Evolutionary conservation across 30 jellyfish, hydroid and myxozoan genomes (phyloP).

Genomic region (Rhopilema esculentum): DNA sequence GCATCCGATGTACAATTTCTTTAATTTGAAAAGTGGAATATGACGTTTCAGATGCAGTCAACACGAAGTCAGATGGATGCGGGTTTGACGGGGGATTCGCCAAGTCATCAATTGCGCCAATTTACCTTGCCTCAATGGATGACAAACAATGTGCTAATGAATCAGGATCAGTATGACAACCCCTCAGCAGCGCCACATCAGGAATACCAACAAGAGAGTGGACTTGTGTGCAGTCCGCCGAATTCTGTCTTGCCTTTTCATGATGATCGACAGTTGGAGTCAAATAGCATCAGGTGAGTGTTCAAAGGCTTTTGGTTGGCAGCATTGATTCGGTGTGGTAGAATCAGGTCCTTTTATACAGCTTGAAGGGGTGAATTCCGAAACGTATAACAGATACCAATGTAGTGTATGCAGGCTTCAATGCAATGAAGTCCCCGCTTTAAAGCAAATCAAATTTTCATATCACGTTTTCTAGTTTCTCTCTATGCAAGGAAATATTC

Average conservation of each 20-base stretch:
- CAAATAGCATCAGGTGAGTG: slow-evolving; percentile 31
- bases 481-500: too few species aligned
- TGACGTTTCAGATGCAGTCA: slow-evolving; percentile 12
- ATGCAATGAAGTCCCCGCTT: too few species aligned
- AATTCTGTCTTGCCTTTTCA: slow-evolving; percentile 12
- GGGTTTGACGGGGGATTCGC: slow-evolving; percentile 8
- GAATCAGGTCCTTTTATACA: too few species aligned
- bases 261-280: slow-evolving; percentile 40
- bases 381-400: too few species aligned
- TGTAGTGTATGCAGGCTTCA: too few species aligned
- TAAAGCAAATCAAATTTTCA: too few species aligned
- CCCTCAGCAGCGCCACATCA: slow-evolving; percentile 8
- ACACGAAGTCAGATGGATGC: slow-evolving; percentile 5
- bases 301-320: background rate
- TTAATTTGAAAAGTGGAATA: background rate
- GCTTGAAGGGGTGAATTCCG: too few species aligned
- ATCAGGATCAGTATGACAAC: slow-evolving; percentile 37
- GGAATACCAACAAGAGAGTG: slow-evolving; percentile 25
- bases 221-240: background rate
- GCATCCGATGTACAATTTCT: too few species aligned
- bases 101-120: slow-evolving; percentile 23
- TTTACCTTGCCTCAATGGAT: slow-evolving; percentile 67
- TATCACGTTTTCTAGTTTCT: too few species aligned
- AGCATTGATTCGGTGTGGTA: background rate
- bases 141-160: slow-evolving; percentile 27